Conservation (phyloP, 2,888 invertebrate genomes). For the Zygaena filipendulae region DNA sequence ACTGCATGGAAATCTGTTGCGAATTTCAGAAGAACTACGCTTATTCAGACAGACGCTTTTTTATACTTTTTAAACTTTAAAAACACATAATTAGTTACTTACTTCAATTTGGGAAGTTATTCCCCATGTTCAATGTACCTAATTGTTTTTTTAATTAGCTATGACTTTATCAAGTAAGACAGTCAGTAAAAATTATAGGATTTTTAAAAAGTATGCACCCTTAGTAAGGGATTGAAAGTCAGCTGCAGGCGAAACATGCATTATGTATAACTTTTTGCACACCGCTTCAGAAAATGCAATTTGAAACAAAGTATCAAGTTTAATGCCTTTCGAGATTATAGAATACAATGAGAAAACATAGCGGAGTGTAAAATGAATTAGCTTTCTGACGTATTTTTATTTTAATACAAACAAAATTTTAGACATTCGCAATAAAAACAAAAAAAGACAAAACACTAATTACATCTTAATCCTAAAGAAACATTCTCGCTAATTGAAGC, state of each 20-base stretch:
- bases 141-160: no score
- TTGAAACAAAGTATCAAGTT: conserved; percentile 66
- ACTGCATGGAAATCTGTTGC: no score
- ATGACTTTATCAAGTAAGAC: no score
- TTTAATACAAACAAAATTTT: conserved; percentile 5
- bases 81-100: background rate
- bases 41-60: no score
- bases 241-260: conserved; percentile 57
- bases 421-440: conserved; percentile 19
- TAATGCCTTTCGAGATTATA: conserved; percentile 62
- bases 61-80: no score
- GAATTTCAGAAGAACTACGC: no score
- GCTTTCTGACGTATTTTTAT: background rate
- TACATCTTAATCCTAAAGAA: conserved; percentile 44
- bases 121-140: no score
- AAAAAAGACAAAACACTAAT: conserved; percentile 41
- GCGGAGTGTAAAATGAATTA: conserved; percentile 9
- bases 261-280: conserved; percentile 65
- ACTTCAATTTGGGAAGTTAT: conserved; percentile 2
- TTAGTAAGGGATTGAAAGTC: conserved; percentile 31
- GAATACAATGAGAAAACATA: conserved; percentile 36
- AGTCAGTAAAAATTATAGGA: no score
- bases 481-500: conserved; percentile 46
- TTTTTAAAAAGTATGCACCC: conserved; percentile 3
- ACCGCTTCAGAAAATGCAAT: conserved; percentile 58